phyloP scores from a whole-genome alignment of 2,797 vertebrate species.

The Melanotaenia boesemani region DNA sequence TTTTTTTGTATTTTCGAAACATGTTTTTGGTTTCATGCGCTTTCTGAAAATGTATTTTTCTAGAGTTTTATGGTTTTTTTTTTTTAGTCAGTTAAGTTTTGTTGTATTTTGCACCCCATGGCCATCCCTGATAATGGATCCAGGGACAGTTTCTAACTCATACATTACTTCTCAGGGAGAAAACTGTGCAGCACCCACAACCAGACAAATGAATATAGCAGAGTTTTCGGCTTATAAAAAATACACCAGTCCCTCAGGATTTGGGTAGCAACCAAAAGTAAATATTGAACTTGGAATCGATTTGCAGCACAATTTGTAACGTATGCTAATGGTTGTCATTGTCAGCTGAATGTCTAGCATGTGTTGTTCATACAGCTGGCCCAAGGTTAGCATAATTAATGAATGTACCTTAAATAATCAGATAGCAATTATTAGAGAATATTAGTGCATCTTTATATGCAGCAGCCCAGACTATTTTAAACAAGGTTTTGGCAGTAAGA shows the following conservation, averaged over 20 bases:
- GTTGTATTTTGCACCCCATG: background rate
- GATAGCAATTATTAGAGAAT: too few relatives aligned
- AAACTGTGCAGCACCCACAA: background rate
- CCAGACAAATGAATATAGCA: background rate
- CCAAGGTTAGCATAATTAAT: too few relatives aligned
- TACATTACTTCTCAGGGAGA: background rate
- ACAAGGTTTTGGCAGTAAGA: background rate
- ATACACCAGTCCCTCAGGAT: background rate
- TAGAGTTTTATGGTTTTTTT: background rate
- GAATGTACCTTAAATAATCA: too few relatives aligned
- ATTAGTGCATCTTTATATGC: background rate
- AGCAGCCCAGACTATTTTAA: background rate
- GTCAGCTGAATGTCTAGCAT: background rate
- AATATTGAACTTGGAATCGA: slow-evolving; percentile 4
- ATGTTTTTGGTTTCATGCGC: too few relatives aligned
- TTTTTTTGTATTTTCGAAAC: too few relatives aligned
- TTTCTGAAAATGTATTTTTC: background rate
- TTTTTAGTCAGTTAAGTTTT: background rate
- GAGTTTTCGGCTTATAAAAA: background rate
- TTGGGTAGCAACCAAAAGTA: background rate
- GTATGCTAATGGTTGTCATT: background rate
- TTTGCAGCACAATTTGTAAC: background rate
- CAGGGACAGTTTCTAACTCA: background rate
- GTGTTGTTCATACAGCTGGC: too few relatives aligned
- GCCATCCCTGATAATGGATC: background rate